Percentiles rank a stretch among this genome's conserved stretches.
These are phyloP conservation scores for Saimiri boliviensis DNA, from an alignment of 2,113 vertebrate species.

Conservation along the genomic window DNA sequence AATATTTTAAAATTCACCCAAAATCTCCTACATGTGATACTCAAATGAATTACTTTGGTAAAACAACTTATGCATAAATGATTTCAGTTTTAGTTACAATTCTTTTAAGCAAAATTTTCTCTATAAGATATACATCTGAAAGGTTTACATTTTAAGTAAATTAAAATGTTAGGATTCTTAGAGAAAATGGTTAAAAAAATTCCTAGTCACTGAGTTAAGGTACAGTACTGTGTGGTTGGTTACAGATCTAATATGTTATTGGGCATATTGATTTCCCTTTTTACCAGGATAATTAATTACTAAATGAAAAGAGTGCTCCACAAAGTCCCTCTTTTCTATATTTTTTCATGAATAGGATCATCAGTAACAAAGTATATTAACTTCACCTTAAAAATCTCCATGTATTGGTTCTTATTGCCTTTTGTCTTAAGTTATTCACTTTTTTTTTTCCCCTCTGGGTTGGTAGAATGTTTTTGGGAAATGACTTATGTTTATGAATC, in stretches of 20 bases:
- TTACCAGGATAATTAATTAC: background rate
- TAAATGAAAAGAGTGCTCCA: background rate
- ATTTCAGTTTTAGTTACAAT: slow-evolving; percentile 28
- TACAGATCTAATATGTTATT: background rate
- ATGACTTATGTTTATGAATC: background rate
- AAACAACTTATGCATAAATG: background rate
- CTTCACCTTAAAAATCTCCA: background rate
- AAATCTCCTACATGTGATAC: background rate
- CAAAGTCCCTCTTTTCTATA: background rate
- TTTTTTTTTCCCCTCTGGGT: background rate
- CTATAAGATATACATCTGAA: background rate
- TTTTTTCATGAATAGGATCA: background rate
- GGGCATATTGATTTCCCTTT: background rate
- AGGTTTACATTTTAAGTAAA: background rate
- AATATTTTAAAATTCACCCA: slow-evolving; percentile 6
- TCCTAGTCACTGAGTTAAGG: background rate
- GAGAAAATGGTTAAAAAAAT: background rate
- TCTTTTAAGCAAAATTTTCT: slow-evolving; percentile 15
- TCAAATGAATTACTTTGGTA: slow-evolving; percentile 13
- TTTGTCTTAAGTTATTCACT: background rate
- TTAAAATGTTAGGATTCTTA: background rate
- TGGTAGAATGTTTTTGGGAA: background rate
- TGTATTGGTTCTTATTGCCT: background rate
- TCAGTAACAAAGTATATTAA: background rate
- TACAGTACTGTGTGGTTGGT: background rate